These are phyloP conservation scores for Pungitius pungitius DNA, from an alignment of 2,113 vertebrate genomes.

Conservation along the genomic window DNA sequence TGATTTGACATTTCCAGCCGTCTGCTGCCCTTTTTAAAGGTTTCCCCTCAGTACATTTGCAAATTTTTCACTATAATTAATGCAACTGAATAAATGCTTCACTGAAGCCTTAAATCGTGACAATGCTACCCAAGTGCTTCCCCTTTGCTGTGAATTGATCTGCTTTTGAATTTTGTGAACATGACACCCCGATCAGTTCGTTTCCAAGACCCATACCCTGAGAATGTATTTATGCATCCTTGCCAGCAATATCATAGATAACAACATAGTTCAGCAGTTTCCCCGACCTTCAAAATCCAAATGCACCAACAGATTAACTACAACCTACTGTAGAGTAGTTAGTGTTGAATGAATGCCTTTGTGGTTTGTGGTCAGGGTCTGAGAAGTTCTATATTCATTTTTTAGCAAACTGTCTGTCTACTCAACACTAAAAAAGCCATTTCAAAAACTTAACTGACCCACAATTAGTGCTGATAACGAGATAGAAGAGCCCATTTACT, in stretches of 20 bases:
- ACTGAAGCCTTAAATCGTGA: background rate
- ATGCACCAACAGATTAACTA: background rate
- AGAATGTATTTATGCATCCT: conserved; percentile 9
- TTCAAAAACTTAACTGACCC: background rate
- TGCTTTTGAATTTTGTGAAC: conserved; percentile 11
- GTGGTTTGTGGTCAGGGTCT: conserved; percentile 1
- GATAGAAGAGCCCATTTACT: background rate
- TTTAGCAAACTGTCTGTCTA: background rate
- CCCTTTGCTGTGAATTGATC: conserved; percentile 24
- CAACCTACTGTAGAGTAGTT: background rate
- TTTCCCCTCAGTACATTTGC: background rate
- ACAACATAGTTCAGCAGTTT: background rate
- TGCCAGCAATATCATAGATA: background rate
- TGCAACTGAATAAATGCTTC: conserved; percentile 2
- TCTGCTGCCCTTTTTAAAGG: background rate
- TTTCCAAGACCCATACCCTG: background rate
- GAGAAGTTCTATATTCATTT: background rate
- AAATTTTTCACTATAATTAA: background rate
- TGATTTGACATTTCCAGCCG: background rate
- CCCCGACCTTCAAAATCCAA: background rate
- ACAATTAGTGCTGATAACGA: background rate
- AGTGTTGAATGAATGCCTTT: background rate
- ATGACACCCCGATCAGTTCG: background rate
- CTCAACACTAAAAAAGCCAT: background rate
- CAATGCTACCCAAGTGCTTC: background rate